phyloP scores from a whole-genome alignment of 2,888 invertebrate genomes.

The Mythimna lalbum region DNA sequence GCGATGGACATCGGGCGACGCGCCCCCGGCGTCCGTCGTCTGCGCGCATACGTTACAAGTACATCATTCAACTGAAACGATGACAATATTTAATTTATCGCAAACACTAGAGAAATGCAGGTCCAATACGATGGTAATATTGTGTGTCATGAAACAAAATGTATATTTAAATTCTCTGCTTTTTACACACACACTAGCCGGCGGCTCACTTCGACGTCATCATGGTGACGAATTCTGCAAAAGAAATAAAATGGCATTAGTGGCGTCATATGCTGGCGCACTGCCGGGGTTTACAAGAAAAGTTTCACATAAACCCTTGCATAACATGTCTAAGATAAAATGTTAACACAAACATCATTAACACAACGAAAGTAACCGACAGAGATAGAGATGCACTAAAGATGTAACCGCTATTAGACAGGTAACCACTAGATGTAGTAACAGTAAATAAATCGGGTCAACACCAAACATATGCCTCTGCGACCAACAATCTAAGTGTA shows the following conservation, averaged over 20 bases:
- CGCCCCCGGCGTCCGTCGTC: constrained; percentile 60
- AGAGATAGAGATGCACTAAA: constrained; percentile 85
- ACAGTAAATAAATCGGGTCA: constrained; percentile 66
- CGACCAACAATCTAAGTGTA: constrained; percentile 32
- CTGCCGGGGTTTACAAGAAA: constrained; percentile 58
- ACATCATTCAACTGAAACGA: constrained; percentile 89
- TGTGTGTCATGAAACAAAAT: constrained; percentile 92
- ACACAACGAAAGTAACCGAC: constrained; percentile 82
- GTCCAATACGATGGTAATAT: constrained; percentile 91
- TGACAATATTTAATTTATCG: constrained; percentile 90
- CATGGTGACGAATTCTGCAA: constrained; percentile 99
- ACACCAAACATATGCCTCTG: constrained; percentile 68
- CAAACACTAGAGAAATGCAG: constrained; percentile 92
- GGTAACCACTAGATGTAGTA: constrained; percentile 73
- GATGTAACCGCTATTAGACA: constrained; percentile 80
- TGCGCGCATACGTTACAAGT: constrained; percentile 71
- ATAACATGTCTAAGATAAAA: constrained; percentile 72
- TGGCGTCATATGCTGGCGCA: constrained; percentile 16
- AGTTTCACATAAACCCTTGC: constrained; percentile 73
- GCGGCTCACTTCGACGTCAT: constrained; percentile 99
- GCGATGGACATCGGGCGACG: constrained; percentile 59
- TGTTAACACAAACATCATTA: constrained; percentile 76
- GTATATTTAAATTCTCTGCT: constrained; percentile 92
- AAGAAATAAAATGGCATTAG: constrained; percentile 75
- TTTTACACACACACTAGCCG: constrained; percentile 92